Percentiles rank a stretch among this genome's conserved stretches.
phyloP scores from a whole-genome alignment of 2,797 vertebrate genomes.

The Mycteria americana region DNA sequence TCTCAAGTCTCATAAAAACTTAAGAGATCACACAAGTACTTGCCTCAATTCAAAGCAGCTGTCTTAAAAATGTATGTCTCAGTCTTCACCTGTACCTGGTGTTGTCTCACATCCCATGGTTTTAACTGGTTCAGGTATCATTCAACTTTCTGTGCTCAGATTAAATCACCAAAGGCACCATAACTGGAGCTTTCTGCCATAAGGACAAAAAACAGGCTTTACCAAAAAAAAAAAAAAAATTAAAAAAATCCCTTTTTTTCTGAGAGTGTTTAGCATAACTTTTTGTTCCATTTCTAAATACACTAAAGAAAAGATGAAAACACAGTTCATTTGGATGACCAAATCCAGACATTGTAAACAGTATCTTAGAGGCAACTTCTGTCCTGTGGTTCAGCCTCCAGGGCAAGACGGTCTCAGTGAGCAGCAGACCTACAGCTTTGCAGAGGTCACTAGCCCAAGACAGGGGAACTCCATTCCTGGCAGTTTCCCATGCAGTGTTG shows the following conservation, averaged over 20 bases:
- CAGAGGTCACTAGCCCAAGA: background rate
- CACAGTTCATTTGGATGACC: background rate
- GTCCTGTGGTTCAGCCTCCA: background rate
- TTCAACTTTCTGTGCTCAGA: background rate
- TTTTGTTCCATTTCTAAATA: background rate
- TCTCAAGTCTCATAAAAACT: background rate
- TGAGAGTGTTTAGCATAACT: background rate
- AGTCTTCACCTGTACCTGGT: background rate
- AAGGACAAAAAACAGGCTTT: background rate
- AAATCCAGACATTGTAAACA: background rate
- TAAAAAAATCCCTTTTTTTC: background rate
- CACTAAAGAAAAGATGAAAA: background rate
- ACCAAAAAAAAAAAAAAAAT: background rate
- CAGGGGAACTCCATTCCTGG: background rate
- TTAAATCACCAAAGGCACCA: background rate
- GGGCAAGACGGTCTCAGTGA: background rate
- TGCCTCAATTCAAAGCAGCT: background rate
- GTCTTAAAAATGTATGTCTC: background rate
- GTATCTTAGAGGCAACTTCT: background rate
- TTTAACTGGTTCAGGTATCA: background rate
- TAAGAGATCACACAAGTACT: background rate
- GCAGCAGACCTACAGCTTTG: background rate
- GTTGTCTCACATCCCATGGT: background rate
- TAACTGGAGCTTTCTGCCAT: background rate
- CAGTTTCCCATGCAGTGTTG: background rate